phyloP scores from a whole-genome alignment of 2,113 vertebrate genomes.

The Vireo altiloquus region DNA sequence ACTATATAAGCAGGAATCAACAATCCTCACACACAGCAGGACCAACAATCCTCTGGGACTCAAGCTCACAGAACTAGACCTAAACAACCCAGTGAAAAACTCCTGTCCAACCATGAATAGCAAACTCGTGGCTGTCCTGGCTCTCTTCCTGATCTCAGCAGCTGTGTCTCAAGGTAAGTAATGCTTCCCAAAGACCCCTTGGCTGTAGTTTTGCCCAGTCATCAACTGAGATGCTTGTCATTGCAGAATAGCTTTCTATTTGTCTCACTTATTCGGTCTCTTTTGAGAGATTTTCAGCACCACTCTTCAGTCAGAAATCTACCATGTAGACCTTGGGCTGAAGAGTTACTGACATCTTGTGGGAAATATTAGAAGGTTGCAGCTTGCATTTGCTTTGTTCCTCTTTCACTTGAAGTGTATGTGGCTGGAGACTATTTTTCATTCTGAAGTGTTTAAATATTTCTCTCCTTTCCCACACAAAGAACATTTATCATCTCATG shows the following conservation, averaged over 20 bases:
- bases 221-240: neutral
- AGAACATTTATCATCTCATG: neutral
- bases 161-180: conserved; percentile 77
- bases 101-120: neutral
- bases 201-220: neutral
- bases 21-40: neutral
- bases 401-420: neutral
- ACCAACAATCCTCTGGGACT: neutral
- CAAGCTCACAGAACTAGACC: neutral
- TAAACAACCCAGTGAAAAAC: neutral
- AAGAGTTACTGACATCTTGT: neutral
- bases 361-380: neutral
- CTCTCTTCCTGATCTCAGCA: conserved; percentile 63
- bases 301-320: neutral
- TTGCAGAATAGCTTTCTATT: neutral
- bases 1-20: conserved; percentile 40
- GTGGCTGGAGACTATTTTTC: neutral
- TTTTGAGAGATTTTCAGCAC: neutral
- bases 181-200: neutral
- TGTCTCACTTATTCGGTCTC: neutral
- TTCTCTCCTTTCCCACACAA: neutral
- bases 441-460: no score
- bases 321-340: neutral
- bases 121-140: conserved; percentile 38
- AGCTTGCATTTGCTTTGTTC: neutral